phyloP scores from a whole-genome alignment of 2,888 invertebrate genomes.

The Phortica magna region DNA sequence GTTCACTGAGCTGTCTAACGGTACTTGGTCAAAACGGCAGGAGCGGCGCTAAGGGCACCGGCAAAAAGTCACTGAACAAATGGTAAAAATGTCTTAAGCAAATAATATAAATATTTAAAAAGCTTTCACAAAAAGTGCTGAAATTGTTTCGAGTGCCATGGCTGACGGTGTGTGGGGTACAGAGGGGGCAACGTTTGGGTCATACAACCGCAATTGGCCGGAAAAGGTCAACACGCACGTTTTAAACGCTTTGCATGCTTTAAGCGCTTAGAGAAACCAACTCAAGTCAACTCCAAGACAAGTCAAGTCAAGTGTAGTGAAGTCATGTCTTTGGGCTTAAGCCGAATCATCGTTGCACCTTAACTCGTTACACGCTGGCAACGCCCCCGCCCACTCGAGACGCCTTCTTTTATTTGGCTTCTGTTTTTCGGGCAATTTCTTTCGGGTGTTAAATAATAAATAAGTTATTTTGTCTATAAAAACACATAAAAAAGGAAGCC shows the following conservation, averaged over 20 bases:
- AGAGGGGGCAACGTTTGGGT: background rate
- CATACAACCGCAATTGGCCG: background rate
- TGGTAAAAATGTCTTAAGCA: background rate
- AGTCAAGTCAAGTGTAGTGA: too few species aligned
- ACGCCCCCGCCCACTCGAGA: background rate
- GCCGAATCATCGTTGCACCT: background rate
- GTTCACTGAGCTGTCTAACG: background rate
- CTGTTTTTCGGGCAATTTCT: background rate
- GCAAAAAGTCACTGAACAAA: background rate
- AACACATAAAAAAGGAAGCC: background rate
- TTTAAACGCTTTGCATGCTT: background rate
- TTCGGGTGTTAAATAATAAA: conserved; percentile 28
- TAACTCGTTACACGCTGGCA: background rate
- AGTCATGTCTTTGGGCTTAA: background rate
- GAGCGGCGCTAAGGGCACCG: too few species aligned
- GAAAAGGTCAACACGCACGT: background rate
- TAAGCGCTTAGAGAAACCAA: background rate
- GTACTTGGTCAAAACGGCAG: too few species aligned
- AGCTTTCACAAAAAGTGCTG: background rate
- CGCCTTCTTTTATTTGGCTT: background rate
- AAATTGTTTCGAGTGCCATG: background rate
- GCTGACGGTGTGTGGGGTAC: background rate
- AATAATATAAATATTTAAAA: conserved; percentile 17
- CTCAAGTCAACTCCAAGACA: background rate
- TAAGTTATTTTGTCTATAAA: conserved; percentile 22